Evolutionary conservation across 2,113 vertebrate genomes (phyloP), one percentile per base, ranked within the genome.

Genomic region (Callocephalon fimbriatum): DNA sequence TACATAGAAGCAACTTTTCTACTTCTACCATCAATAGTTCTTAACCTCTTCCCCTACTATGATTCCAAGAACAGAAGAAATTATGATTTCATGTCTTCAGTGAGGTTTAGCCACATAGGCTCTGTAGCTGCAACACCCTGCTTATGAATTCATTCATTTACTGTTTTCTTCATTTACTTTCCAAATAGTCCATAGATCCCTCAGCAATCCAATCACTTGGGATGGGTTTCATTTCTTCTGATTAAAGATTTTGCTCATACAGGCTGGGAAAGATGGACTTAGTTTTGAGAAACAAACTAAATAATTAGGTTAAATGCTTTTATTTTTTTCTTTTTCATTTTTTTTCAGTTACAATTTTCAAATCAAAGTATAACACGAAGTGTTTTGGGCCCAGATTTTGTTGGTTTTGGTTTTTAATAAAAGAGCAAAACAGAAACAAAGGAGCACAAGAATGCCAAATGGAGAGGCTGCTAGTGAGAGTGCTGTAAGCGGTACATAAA

Each of bases 401-500:
- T 56, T 42, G 21, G 15, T 25, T 44, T 51, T 10, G 4, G 54
- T 47, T 37, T 81, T 32, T 1, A 82, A 72, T 53, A 54, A 63
- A 54, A 63, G 26, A 86, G 72, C 15, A 72, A 73, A 93, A 72
- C 11, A 65, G 61, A 83, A 67, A 48, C 48, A 90, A 95, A 72
- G 29, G 58, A 27, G 27, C 23, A 11, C 40, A 63, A 59, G 70
- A 65, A 85, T 53, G 31, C 25, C 63, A 73, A 93, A 86, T 59
- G 37, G 54, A 83, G 37, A 86, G 32, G 73, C 71, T 96, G 80
- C 87, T 44, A 79, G 42, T 58, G 66, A 61, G n/a, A 93, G 32
- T 71, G 29, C 48, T 90, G 7, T 62, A 92, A 95, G 82, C 93
- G 74, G 87, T 58, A 82, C 19, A 68, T 77, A 88, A 93, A 95